Base-by-base conservation (phyloP, 2,797 vertebrate genomes). In the Loriculus beryllinus region DNA sequence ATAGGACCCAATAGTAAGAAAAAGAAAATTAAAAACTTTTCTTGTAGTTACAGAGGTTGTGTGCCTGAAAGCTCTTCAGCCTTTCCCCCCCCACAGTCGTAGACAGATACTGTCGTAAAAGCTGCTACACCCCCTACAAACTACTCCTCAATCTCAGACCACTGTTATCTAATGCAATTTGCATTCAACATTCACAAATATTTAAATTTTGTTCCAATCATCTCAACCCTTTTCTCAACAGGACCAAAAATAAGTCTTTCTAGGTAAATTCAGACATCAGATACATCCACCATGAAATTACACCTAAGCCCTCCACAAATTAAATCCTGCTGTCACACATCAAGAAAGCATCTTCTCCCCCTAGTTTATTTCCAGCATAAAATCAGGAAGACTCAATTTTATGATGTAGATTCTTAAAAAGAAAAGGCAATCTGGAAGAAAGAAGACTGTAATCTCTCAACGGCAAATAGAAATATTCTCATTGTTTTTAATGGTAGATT, bases 371-470 rank as follows among this genome's bases (percentile, higher is more conserved):
- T 97, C 93, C 52, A 68, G 92, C 94, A 98, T 93, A 97, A 97
- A 97, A 95, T 96, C 95, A 89, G 52, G 60, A 93, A 79, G 82
- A 82, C 39, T 70, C 76, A 92, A 91, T 94, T 93, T 98, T 98
- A 93, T 97, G 97, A 98, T 97, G 97, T 95, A 97, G 97, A 97
- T 93, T 98, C 97, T 98, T 98, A 90, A 75, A 39, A 48, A 20
- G 19, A 37, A 23, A 33, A 93, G 72, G 45, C 95, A 96, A 97
- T 97, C 83, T 95, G 92, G 93, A 95, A 89, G 86, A 96, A 96
- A 95, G 52, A 94, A 76, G 72, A 70, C 49, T 93, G 80, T 96
- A 97, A 97, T 96, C 97, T 96, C 91, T 74, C 88, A 92, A 91
- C 76, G 94, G 95, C 71, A 95, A 84, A 81, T 33, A 89, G 70